Base-by-base conservation (phyloP, 1,140 invertebrate species). In the Sesamia nonagrioides region DNA sequence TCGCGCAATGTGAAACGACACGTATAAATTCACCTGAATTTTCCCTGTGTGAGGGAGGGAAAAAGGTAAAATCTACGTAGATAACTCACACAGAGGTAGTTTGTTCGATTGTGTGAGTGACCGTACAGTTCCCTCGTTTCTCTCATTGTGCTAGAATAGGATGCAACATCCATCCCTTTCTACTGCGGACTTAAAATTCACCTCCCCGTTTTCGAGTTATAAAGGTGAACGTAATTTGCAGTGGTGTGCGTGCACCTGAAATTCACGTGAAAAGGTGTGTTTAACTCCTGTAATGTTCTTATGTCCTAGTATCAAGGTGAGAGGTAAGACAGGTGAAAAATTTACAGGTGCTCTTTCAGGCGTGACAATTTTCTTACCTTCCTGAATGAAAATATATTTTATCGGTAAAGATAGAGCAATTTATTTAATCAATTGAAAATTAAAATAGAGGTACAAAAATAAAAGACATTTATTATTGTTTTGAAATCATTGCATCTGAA, bases 281-380 rank as follows among this genome's bases (percentile, higher is more conserved):
- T 82, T 71, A 71, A 74, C 82, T 88, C 83, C 82, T 88, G n/a
- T 9, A 21, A 35, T 9, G 75, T 90, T 71, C 86, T 93, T 79
- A 77, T 82, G 18, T 74, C 91, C 91, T 92, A 81, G 91, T 94
- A 89, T 68, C 81, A 86, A 92, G 89, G 91, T 93, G 86, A 88
- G 81, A 88, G 68, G 81, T 87, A 91, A 89, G 88, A 89, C 90
- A 94, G 90, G 91, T 92, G 87, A 91, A 88, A 88, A 88, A 84
- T 88, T 87, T 83, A 89, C 86, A 85, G 86, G 82, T 74, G 74
- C 77, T 84, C 77, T 84, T 82, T 78, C 50, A 66, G 33, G 33
- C 15, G 52, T 50, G 18, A 54, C 11, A 45, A 66, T 71, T 71
- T 78, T 69, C 66, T 78, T 78, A 77, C 63, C 52, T 80, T 42